Conservation (phyloP, 2,797 vertebrate species). For the Eutrigla gurnardus region DNA sequence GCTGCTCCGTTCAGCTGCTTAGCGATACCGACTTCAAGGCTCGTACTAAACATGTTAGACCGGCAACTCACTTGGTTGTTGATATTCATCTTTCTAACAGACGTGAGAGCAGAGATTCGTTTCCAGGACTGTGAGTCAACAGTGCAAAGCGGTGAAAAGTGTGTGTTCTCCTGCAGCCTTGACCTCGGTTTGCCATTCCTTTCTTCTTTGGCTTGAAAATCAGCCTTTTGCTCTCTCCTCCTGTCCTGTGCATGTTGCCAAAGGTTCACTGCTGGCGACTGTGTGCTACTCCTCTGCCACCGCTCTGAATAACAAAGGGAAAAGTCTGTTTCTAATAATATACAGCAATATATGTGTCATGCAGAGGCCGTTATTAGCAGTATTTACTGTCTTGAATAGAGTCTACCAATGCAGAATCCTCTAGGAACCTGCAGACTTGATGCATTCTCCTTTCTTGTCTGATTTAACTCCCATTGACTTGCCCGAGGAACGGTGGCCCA, state of each 20-base stretch:
- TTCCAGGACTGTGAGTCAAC: background rate
- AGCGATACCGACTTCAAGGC: conserved; percentile 32
- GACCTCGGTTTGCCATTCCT: background rate
- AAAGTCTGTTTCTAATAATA: background rate
- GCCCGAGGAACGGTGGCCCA: conserved; percentile 59
- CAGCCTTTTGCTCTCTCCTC: background rate
- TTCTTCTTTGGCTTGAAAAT: background rate
- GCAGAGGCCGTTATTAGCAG: background rate
- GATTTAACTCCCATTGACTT: conserved; percentile 47
- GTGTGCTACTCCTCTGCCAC: background rate
- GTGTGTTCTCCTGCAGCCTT: conserved; percentile 2
- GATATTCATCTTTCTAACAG: conserved; percentile 3
- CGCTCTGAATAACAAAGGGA: background rate
- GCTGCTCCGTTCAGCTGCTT: conserved; percentile 60
- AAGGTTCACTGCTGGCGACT: background rate
- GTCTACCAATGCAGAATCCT: background rate
- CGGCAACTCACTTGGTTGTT: conserved; percentile 3
- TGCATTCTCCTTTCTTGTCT: background rate
- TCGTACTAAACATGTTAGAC: conserved; percentile 11
- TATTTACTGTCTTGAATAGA: background rate
- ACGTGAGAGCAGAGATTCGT: background rate
- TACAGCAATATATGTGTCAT: background rate
- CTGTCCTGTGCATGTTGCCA: conserved; percentile 1
- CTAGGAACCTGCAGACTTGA: conserved; percentile 2
- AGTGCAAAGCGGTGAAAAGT: background rate